Evolutionary conservation across 1,140 invertebrate genomes (phyloP), one percentile per base, ranked within the genome.

Genomic region (Drosophila willistoni): DNA sequence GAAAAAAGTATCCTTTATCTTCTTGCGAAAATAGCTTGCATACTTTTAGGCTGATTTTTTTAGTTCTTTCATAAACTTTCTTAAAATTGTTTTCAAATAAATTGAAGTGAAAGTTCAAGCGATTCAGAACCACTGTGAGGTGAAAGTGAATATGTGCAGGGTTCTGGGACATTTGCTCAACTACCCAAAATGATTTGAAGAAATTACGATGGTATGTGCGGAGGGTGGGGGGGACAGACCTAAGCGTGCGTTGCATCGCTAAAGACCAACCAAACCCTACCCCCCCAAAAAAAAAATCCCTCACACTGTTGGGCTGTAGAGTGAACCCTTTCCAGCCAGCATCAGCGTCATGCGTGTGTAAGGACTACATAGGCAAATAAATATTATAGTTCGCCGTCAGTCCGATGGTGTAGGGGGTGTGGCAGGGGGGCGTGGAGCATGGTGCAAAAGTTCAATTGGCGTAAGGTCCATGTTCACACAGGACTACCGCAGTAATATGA

Each of bases 401-500:
- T 44, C 55, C 51, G 22, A 9, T 22, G 44, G 54, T 39, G 47
- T 34, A 13, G 17, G 9, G 65, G 41, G 22, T 1, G 10, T 14
- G 25, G 34, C 29, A 29, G 29, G 10, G 9, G 10, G 36, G 4
- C 29, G 10, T 12, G 10, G 12, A 12, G 69, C 65, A 51, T 66
- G 56, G 41, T 66, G 68, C 51, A 36, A 56, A 63, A 64, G 71
- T 73, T 73, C 71, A 73, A 64, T 73, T 73, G 71, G 67, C 51
- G 67, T 56, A 73, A 73, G 59, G 67, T 70, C 69, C 69, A 61
- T 51, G 44, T 51, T 51, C 44, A 22, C 17, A 19, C 64, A 41
- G 41, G 65, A 67, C 41, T 76, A 55, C 64, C 33, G 63, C 64
- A 62, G 74, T 81, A 81, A 81, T 77, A 81, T 81, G 71, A 81